phyloP scores from a whole-genome alignment of 2,888 invertebrate species.

The Cryptus viduatorius region DNA sequence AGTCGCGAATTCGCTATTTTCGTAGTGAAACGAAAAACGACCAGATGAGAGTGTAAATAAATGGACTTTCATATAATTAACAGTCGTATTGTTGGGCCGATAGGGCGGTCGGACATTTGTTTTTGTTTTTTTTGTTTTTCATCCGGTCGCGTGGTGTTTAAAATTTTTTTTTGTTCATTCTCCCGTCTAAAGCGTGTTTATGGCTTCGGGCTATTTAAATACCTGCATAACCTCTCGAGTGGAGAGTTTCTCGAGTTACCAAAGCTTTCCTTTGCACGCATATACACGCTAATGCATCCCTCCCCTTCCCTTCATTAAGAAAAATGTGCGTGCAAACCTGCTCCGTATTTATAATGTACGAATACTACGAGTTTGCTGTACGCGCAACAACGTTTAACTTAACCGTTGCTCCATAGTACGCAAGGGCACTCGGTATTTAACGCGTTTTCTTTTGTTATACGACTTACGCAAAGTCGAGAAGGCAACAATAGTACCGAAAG shows the following conservation, averaged over 20 bases:
- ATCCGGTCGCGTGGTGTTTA: no score
- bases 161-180: not conserved
- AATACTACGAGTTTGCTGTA: slow-evolving; percentile 18
- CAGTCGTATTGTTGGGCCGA: slow-evolving; percentile 2
- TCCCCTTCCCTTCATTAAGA: slow-evolving; percentile 33
- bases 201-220: slow-evolving; percentile 39
- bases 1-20: not conserved
- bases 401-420: slow-evolving; percentile 57
- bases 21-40: not conserved
- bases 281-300: slow-evolving; percentile 50
- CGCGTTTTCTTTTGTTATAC: slow-evolving; percentile 14
- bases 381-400: slow-evolving; percentile 61
- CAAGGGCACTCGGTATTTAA: slow-evolving; percentile 49
- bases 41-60: not conserved
- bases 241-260: slow-evolving; percentile 57
- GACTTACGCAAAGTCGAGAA: slow-evolving; percentile 32
- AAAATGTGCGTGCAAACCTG: not conserved
- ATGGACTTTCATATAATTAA: slow-evolving; percentile 14
- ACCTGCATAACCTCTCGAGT: slow-evolving; percentile 45
- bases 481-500: not conserved
- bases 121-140: not conserved
- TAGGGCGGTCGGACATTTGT: slow-evolving; percentile 15
- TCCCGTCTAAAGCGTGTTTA: not conserved
- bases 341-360: slow-evolving; percentile 7
- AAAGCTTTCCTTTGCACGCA: slow-evolving; percentile 26